phyloP scores from a whole-genome alignment of 2,888 invertebrate species.

The Conchocele bisecta region DNA sequence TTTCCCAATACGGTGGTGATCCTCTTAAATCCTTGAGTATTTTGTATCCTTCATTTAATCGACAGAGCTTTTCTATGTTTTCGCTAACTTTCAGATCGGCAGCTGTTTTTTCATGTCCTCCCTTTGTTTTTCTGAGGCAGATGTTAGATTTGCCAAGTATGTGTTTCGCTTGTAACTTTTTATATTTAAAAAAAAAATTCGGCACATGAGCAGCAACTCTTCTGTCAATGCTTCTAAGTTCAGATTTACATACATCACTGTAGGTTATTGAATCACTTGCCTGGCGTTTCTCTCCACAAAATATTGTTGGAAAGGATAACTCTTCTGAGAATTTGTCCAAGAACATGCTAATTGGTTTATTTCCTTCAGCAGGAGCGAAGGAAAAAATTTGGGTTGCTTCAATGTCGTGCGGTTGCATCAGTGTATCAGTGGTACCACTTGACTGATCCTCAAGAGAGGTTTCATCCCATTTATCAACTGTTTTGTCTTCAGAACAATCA shows the following conservation, averaged over 20 bases:
- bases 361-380: constrained; percentile 29
- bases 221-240: constrained; percentile 7
- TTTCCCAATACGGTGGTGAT: constrained; percentile 48
- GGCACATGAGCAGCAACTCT: constrained; percentile 16
- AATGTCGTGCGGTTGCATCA: constrained; percentile 3
- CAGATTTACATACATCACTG: constrained; percentile 17
- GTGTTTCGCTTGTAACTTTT: constrained; percentile 33
- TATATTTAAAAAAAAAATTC: constrained; percentile 44
- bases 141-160: constrained; percentile 9
- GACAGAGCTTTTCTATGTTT: constrained; percentile 5
- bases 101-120: constrained; percentile 10
- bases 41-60: constrained; percentile 36
- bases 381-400: background rate
- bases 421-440: background rate
- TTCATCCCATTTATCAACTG: constrained; percentile 11
- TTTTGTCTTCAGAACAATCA: background rate
- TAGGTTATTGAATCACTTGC: background rate
- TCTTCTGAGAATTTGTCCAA: constrained; percentile 20
- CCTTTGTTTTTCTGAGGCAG: constrained; percentile 17
- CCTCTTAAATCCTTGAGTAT: constrained; percentile 29
- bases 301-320: constrained; percentile 33
- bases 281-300: constrained; percentile 14
- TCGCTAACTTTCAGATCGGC: background rate
- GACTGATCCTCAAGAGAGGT: background rate
- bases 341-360: constrained; percentile 1